phyloP scores from a whole-genome alignment of 2,888 invertebrate genomes.

The Catotricha subobsoleta region DNA sequence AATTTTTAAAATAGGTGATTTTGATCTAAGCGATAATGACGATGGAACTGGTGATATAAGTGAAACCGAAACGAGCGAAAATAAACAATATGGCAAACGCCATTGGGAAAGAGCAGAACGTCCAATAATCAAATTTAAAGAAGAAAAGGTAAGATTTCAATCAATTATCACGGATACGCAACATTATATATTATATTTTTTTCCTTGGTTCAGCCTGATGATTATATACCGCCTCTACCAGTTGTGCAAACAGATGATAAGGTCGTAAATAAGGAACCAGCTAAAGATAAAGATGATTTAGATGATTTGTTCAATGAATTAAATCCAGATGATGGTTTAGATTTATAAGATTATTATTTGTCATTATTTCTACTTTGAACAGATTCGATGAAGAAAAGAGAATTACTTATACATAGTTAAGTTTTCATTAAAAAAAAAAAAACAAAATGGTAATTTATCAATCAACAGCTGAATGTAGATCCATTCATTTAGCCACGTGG shows the following conservation, averaged over 20 bases:
- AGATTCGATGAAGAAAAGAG: too few relatives aligned
- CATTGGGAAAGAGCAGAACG: neutral
- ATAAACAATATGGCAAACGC: neutral
- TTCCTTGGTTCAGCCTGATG: neutral
- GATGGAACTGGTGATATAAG: neutral
- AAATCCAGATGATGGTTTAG: slow-evolving; percentile 3
- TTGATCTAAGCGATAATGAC: slow-evolving; percentile 3
- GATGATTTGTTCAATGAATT: neutral
- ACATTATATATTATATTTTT: neutral
- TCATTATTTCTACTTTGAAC: too few relatives aligned
- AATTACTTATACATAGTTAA: too few relatives aligned
- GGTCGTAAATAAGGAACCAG: neutral
- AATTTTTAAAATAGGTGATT: slow-evolving; percentile 1
- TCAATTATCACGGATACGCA: neutral
- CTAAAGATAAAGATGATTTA: slow-evolving; percentile 1
- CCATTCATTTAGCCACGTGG: too few relatives aligned
- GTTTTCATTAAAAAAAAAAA: too few relatives aligned
- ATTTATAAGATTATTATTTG: too few relatives aligned
- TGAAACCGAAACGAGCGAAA: neutral
- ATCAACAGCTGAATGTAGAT: too few relatives aligned
- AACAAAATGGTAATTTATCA: too few relatives aligned
- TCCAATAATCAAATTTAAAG: neutral
- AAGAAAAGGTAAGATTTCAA: neutral
- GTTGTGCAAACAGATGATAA: neutral
- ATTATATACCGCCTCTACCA: neutral